A percentile compares a stretch with the other conserved stretches of the same genome.
phyloP scores from a whole-genome alignment of 2,113 vertebrate species.

The Poecilia latipinna region DNA sequence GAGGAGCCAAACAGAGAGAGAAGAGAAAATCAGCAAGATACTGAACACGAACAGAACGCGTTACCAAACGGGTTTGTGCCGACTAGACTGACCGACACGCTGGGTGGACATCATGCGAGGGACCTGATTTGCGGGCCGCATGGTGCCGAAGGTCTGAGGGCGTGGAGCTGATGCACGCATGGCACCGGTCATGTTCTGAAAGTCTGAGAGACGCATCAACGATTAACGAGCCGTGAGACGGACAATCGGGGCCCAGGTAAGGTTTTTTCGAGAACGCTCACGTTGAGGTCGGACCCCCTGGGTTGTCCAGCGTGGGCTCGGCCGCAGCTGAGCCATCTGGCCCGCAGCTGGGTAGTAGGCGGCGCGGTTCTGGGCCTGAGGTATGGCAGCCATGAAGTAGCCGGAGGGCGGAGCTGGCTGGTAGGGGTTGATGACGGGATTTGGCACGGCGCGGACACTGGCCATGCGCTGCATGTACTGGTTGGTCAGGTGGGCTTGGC shows the following conservation, averaged over 20 bases:
- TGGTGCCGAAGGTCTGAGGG: constrained; percentile 86
- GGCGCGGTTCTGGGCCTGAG: constrained; percentile 95
- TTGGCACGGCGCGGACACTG: constrained; percentile 91
- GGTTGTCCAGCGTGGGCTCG: constrained; percentile 94
- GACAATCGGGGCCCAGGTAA: neutral
- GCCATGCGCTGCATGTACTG: constrained; percentile 99
- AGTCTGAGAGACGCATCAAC: constrained; percentile 79
- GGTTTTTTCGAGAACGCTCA: constrained; percentile 71
- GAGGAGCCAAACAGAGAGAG: neutral
- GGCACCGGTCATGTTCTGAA: constrained; percentile 93
- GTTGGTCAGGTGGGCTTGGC: constrained; percentile 97
- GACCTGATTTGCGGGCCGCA: constrained; percentile 91
- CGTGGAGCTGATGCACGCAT: constrained; percentile 92
- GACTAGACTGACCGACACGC: constrained; percentile 89
- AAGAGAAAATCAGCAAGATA: neutral
- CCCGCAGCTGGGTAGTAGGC: constrained; percentile 92
- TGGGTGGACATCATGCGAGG: constrained; percentile 93
- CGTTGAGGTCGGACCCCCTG: constrained; percentile 95
- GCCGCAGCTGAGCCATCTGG: constrained; percentile 93
- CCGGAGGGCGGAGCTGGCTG: constrained; percentile 94
- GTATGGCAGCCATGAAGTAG: constrained; percentile 98
- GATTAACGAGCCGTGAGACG: neutral
- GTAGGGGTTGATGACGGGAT: constrained; percentile 97
- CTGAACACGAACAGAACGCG: neutral
- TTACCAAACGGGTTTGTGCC: neutral